phyloP scores from a whole-genome alignment of 2,113 vertebrate genomes.

The Marmota flaviventris region DNA sequence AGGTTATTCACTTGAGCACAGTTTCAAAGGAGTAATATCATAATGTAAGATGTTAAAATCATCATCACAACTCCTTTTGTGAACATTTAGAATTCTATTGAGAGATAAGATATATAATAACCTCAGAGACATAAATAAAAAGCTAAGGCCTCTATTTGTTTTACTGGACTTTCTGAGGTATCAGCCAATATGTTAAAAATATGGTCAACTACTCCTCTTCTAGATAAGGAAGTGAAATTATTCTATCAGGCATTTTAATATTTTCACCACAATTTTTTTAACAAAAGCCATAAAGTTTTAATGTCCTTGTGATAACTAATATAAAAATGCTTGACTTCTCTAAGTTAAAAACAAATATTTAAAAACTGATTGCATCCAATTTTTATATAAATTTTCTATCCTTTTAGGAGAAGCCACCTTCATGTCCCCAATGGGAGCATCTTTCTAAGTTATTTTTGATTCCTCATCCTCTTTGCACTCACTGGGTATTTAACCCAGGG shows the following conservation, averaged over 20 bases:
- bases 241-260: background rate
- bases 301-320: background rate
- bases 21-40: background rate
- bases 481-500: no score
- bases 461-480: background rate
- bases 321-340: background rate
- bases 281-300: background rate
- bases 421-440: background rate
- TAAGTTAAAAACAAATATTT: background rate
- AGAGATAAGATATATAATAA: background rate
- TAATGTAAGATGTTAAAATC: background rate
- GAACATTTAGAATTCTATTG: background rate
- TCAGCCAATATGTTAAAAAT: background rate
- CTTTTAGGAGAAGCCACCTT: background rate
- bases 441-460: constrained; percentile 20
- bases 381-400: background rate
- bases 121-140: background rate
- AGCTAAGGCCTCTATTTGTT: background rate
- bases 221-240: background rate
- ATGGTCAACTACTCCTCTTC: background rate
- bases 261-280: background rate
- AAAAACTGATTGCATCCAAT: background rate
- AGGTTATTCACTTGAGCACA: background rate
- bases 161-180: background rate
- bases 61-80: background rate